Base-by-base conservation (phyloP, 2,113 vertebrate genomes). In the Lontra canadensis region DNA sequence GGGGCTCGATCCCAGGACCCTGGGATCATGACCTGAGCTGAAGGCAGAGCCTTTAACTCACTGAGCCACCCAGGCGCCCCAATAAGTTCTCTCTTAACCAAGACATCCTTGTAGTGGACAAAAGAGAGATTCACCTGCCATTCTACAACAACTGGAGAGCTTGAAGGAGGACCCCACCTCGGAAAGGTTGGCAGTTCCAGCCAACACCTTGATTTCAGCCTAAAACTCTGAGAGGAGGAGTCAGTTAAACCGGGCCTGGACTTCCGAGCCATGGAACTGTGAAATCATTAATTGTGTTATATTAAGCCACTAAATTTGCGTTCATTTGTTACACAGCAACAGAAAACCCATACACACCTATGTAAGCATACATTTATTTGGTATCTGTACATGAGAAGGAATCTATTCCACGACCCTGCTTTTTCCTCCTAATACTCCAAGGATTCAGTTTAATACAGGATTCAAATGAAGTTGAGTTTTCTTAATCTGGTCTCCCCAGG, bases 21-120 rank as follows among this genome's bases (percentile, higher is more conserved):
- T 49, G 12, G 47, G 47, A 49, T 49, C 47, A 49, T 49, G 47
- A 49, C 47, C 47, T 49, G 47, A 49, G 47, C 47, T 49, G 47
- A 49, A 49, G 47, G 47, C 47, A 49, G 47, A 49, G 47, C 9
- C 47, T 47, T 47, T 47, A 47, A 10, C 47, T 7, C 47, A 47
- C 47, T 47, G 47, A 47, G 47, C 47, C 47, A 47, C 47, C 47
- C 47, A 47, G 47, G 47, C 6, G 2, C 10, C 47, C 47, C 47
- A 11, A 47, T 47, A 10, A 47, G 47, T 47, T 47, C 47, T 59
- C 6, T 79, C 76, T 13, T 25, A 34, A 39, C 18, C 63, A n/a
- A 17, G 14, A 36, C 20, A 6, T 78, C 25, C 39, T 65, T 1
- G 0, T 1, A n/a, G 18, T 3, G 59, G 17, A 81, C 20, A 0